Base-by-base conservation (phyloP, 1,140 invertebrate species). In the Drosophila chauvacae region DNA sequence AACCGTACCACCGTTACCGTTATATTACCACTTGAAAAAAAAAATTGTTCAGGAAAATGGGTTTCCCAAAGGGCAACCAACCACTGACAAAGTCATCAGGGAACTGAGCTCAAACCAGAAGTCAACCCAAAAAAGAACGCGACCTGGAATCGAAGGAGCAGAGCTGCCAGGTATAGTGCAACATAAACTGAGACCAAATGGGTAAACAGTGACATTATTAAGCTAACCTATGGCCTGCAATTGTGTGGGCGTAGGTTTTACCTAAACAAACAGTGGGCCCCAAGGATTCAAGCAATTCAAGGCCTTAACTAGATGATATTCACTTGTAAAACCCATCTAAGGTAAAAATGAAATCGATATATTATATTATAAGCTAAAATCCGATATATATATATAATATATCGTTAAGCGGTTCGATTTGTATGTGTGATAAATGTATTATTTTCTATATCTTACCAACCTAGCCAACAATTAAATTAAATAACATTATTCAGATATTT, bases 121-220 rank as follows among this genome's bases (percentile, higher is more conserved):
- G 20, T 26, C 20, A 39, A 26, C 53, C 53, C 50, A n/a, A 26
- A 62, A 48, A 59, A 41, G 44, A 35, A 48, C 35, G 16, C 13
- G 13, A 42, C 37, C 26, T 16, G 26, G 33, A 37, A 16, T 57
- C 37, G 11, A 11, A 20, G 33, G 7, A 69, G 14, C 23, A 23
- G 39, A 23, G 39, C 44, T 51, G 50, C 28, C 59, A 57, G 51
- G 9, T 37, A 61, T 9, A 28, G 39, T 42, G 58, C 59, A 30
- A 53, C 56, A 79, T 84, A 81, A 85, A 84, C 77, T 73, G 73
- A 35, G 28, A 33, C 65, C 37, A 62, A 75, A 77, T 65, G 82
- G 74, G 82, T 85, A 86, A 85, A 86, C 82, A 86, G 69, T 20
- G 61, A 70, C 64, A 81, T 85, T 85, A 85, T 86, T 81, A 78